These are phyloP conservation scores for Pseudeuparius sepicola DNA, from an alignment of 2,888 invertebrate genomes.

Conservation along the genomic window DNA sequence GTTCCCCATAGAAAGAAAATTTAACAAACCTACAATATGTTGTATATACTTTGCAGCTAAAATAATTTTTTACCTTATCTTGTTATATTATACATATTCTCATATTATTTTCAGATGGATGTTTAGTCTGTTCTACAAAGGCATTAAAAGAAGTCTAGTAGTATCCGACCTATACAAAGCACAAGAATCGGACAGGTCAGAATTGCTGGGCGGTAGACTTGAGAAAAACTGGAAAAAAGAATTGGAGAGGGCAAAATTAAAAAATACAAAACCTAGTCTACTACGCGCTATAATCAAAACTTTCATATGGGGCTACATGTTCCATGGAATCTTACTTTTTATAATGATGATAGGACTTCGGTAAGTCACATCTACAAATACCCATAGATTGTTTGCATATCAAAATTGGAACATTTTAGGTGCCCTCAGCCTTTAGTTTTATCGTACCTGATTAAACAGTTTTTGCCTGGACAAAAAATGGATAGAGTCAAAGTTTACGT, in stretches of 20 bases:
- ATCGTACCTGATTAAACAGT: conserved; percentile 18
- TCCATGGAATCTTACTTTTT: conserved; percentile 22
- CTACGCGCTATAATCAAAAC: conserved; percentile 21
- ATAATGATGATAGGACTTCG: no score
- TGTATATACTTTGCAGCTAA: no score
- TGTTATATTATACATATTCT: no score
- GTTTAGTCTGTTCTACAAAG: no score
- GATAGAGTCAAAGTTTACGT: conserved; percentile 43
- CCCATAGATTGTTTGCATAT: no score
- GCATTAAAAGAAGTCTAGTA: no score
- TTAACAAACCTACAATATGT: no score
- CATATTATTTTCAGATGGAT: no score
- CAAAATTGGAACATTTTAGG: conserved; percentile 35
- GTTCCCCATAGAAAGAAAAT: no score
- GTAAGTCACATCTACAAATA: no score
- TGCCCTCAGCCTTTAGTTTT: conserved; percentile 35
- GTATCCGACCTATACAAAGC: conserved; percentile 55
- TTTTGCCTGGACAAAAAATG: conserved; percentile 9
- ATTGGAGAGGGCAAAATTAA: conserved; percentile 18
- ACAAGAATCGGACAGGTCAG: conserved; percentile 50
- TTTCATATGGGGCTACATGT: conserved; percentile 22
- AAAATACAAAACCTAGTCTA: conserved; percentile 22
- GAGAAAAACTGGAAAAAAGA: conserved; percentile 43
- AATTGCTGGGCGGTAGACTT: conserved; percentile 50
- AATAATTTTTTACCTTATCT: no score